These are phyloP conservation scores for Limnodromus scolopaceus DNA, from an alignment of 2,797 vertebrate genomes.

Conservation along the genomic window DNA sequence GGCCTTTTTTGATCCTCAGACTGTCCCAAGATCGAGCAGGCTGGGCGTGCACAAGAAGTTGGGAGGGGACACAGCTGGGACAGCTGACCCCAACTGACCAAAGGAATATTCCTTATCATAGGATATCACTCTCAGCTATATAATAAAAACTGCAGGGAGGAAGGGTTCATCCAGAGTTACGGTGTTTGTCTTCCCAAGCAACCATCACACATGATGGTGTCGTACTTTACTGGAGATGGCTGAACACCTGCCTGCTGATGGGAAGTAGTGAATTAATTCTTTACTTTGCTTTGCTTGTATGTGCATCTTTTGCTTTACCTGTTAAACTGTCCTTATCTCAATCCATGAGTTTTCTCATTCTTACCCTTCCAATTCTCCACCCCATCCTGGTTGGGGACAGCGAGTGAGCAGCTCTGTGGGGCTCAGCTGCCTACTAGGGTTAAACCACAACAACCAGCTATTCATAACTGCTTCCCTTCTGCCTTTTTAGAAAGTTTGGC, in stretches of 20 bases:
- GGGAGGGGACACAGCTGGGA: not conserved
- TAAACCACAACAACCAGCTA: not conserved
- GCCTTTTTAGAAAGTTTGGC: not conserved
- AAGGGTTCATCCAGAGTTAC: accelerated
- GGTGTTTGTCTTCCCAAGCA: not conserved
- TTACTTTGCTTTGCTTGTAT: not conserved
- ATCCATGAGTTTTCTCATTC: not conserved
- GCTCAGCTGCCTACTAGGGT: not conserved
- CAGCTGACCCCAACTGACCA: not conserved
- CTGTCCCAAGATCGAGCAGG: accelerated
- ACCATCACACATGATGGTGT: accelerated
- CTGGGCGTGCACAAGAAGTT: not conserved
- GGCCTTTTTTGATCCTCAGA: not conserved
- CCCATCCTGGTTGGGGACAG: not conserved
- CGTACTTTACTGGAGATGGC: not conserved
- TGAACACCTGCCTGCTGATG: not conserved
- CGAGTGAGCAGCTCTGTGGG: not conserved
- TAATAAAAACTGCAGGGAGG: not conserved
- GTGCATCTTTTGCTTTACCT: not conserved
- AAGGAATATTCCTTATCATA: not conserved
- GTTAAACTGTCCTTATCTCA: not conserved
- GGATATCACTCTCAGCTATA: not conserved
- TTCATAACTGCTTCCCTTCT: not conserved
- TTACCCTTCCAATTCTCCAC: not conserved
- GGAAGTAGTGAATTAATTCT: not conserved